Evolutionary conservation across 2,113 vertebrate genomes (phyloP).

Genomic region (Pholis gunnellus): DNA sequence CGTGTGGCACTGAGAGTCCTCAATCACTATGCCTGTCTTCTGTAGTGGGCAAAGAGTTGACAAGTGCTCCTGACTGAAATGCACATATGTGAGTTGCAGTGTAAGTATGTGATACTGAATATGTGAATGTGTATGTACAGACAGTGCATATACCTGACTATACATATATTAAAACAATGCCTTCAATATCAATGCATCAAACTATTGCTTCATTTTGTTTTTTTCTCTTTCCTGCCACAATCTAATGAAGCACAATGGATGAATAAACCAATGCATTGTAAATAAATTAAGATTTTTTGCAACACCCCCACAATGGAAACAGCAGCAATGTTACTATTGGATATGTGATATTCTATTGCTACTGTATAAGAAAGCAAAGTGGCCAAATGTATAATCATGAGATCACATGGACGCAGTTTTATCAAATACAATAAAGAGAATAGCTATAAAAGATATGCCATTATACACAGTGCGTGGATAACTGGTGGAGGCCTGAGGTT

Average conservation of each 20-base stretch:
- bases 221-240: neutral
- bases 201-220: neutral
- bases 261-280: neutral
- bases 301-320: neutral
- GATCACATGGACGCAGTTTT: neutral
- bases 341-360: neutral
- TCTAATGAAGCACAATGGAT: neutral
- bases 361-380: neutral
- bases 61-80: neutral
- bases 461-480: neutral
- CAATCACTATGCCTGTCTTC: neutral
- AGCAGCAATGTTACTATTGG: neutral
- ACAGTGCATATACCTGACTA: neutral
- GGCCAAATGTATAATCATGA: neutral
- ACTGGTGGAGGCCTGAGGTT: neutral
- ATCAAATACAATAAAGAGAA: neutral
- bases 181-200: neutral
- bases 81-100: conserved; percentile 2
- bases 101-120: neutral
- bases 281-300: neutral
- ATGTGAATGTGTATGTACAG: neutral
- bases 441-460: neutral
- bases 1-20: neutral
- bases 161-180: neutral
- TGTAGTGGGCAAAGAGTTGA: neutral